A percentile compares a stretch with the other conserved stretches of the same genome.
These are phyloP conservation scores for Dastarcus helophoroides DNA, from an alignment of 2,888 invertebrate species.

Conservation along the genomic window DNA sequence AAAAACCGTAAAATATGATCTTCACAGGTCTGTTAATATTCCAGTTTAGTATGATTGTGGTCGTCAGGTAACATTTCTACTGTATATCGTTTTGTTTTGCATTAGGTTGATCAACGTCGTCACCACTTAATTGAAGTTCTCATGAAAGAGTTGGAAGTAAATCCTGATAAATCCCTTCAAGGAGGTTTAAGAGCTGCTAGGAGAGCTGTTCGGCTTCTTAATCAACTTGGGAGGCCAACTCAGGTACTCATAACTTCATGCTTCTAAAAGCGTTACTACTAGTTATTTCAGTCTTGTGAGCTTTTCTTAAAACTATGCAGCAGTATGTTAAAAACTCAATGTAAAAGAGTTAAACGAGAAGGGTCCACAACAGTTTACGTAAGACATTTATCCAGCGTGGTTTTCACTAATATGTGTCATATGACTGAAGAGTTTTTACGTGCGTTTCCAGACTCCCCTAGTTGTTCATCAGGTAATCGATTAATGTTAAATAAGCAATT, in stretches of 20 bases:
- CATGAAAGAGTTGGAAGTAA: slow-evolving; percentile 78
- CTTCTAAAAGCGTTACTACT: too few relatives aligned
- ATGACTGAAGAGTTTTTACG: slow-evolving; percentile 58
- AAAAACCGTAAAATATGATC: too few relatives aligned
- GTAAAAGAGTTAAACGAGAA: slow-evolving; percentile 69
- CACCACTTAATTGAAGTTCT: slow-evolving; percentile 74
- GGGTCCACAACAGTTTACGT: slow-evolving; percentile 72
- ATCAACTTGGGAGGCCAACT: slow-evolving; percentile 59
- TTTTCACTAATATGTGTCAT: slow-evolving; percentile 62
- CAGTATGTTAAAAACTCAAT: slow-evolving; percentile 67
- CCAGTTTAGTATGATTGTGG: too few relatives aligned
- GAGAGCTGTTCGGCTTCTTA: slow-evolving; percentile 73
- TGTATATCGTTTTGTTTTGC: too few relatives aligned
- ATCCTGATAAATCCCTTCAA: slow-evolving; percentile 81
- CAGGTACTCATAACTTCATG: slow-evolving; percentile 36
- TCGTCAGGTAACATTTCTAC: too few relatives aligned
- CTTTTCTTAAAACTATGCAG: slow-evolving; percentile 72
- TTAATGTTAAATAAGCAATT: not conserved
- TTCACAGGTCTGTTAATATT: too few relatives aligned
- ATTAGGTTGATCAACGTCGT: slow-evolving; percentile 58
- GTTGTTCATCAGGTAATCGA: slow-evolving; percentile 55
- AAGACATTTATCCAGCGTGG: slow-evolving; percentile 68
- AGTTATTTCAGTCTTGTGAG: slow-evolving; percentile 60
- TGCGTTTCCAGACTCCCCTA: slow-evolving; percentile 68
- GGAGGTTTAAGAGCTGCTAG: slow-evolving; percentile 79